A percentile compares a stretch with the other conserved stretches of the same genome.
Evolutionary conservation across 2,113 vertebrate species (phyloP).

Genomic region (Corythornis vintsioides): DNA sequence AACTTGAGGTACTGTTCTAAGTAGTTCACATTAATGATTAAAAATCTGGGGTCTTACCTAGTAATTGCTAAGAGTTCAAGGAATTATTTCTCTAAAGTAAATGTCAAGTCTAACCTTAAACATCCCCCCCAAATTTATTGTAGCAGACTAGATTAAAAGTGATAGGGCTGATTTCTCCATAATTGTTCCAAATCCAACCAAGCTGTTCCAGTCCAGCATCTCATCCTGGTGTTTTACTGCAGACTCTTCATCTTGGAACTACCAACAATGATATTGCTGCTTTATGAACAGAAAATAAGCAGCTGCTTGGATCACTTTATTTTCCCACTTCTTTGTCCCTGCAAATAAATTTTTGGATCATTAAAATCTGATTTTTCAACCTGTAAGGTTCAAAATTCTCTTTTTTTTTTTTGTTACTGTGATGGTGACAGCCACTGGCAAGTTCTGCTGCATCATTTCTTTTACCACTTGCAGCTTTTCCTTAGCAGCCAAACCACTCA

Average conservation of each 20-base stretch:
- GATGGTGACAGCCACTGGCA: not conserved
- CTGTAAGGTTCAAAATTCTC: not conserved
- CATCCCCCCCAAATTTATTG: fast-evolving
- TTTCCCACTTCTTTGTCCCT: not conserved
- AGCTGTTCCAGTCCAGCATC: not conserved
- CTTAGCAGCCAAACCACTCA: not conserved
- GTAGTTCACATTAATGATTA: not conserved
- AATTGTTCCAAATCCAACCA: not conserved
- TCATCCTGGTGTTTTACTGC: not conserved
- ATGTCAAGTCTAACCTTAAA: not conserved
- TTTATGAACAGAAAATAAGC: not conserved
- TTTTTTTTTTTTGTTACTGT: not conserved
- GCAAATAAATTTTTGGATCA: not conserved
- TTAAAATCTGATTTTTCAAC: not conserved
- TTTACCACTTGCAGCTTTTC: not conserved
- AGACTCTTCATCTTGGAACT: not conserved
- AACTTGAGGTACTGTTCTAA: not conserved
- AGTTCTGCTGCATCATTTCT: not conserved
- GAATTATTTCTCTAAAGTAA: not conserved
- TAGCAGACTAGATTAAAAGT: not conserved
- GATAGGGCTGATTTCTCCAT: not conserved
- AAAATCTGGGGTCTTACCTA: not conserved
- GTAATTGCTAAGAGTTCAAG: not conserved
- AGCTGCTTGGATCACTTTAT: not conserved
- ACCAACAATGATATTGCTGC: not conserved